A percentile compares a stretch with the other conserved stretches of the same genome.
Conservation (phyloP, 2,888 invertebrate genomes). For the Chorisops tibialis region DNA sequence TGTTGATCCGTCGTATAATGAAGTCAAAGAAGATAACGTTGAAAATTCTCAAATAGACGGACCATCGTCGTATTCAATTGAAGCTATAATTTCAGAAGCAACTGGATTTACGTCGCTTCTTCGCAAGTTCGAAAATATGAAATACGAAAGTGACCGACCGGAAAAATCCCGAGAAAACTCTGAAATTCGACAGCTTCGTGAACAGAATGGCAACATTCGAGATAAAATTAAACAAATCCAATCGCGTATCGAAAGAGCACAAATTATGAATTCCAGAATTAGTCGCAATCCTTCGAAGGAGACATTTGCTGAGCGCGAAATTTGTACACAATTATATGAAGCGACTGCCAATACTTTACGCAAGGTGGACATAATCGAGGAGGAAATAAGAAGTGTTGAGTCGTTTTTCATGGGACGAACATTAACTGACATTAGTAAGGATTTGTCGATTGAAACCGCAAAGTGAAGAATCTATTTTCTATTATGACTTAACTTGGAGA, state of each 20-base stretch:
- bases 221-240: slow-evolving; percentile 12
- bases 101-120: slow-evolving; percentile 10
- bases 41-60: neutral
- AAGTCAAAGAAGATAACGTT: neutral
- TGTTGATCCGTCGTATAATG: neutral
- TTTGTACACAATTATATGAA: slow-evolving; percentile 1
- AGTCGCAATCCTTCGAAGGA: neutral
- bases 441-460: neutral
- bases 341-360: slow-evolving; percentile 7
- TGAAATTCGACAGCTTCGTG: neutral
- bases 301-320: slow-evolving; percentile 18
- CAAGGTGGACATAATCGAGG: slow-evolving; percentile 15
- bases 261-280: neutral
- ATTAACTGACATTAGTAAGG: neutral
- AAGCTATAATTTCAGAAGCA: neutral
- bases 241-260: slow-evolving; percentile 1
- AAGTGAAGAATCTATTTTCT: too few relatives aligned
- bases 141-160: neutral
- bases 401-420: neutral
- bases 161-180: slow-evolving; percentile 1
- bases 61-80: neutral
- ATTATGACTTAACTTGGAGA: too few relatives aligned
- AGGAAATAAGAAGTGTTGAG: slow-evolving; percentile 8
- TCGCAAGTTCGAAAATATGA: slow-evolving; percentile 9
- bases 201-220: slow-evolving; percentile 10